Conservation (phyloP, 2,113 vertebrate genomes). For the Grammomys surdaster region DNA sequence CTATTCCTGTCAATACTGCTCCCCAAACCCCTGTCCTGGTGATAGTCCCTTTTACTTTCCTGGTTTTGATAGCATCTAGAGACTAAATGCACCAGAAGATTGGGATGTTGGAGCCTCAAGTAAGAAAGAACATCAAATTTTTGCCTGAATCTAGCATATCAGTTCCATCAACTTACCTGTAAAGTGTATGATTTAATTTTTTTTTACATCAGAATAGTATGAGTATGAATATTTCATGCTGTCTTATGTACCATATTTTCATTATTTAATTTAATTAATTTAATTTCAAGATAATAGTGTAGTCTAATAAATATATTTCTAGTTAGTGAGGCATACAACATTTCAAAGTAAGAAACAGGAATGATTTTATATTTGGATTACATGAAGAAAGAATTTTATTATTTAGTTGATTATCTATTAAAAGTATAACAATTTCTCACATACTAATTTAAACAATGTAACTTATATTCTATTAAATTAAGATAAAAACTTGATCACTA, state of each 20-base stretch:
- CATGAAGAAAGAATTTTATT: background rate
- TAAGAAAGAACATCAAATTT: no score
- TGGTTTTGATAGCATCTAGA: no score
- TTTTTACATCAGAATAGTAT: background rate
- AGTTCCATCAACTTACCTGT: no score
- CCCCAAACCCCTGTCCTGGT: no score
- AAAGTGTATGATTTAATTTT: background rate
- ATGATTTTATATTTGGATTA: background rate
- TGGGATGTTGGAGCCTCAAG: no score
- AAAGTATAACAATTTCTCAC: background rate
- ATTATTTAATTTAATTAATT: background rate
- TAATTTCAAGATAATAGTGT: background rate
- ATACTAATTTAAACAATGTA: background rate
- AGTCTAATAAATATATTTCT: background rate
- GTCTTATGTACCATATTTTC: background rate
- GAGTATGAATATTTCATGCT: background rate
- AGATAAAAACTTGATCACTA: background rate
- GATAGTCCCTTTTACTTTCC: no score
- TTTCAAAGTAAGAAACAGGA: background rate
- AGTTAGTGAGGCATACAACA: background rate
- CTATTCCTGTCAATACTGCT: no score
- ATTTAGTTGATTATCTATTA: background rate
- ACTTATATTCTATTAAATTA: background rate
- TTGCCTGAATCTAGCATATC: no score
- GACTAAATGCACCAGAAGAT: no score